A percentile compares a stretch with the other conserved stretches of the same genome.
phyloP scores from a whole-genome alignment of 1,140 invertebrate species.

The Pseudobourletiella spinata region DNA sequence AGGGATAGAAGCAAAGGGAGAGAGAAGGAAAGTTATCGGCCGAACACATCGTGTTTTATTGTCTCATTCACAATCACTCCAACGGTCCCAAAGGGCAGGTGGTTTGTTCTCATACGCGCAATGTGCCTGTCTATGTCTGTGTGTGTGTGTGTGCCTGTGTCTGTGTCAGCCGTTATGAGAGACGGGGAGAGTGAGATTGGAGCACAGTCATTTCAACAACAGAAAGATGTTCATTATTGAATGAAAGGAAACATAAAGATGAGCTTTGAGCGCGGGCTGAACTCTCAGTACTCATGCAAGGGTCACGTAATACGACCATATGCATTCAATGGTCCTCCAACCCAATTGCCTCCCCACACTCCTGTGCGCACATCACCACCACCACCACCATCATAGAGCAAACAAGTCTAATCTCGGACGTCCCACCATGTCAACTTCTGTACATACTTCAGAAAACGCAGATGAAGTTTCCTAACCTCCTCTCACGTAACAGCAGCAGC shows the following conservation, averaged over 20 bases:
- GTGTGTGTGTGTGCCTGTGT: not conserved
- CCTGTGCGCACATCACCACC: too few relatives aligned
- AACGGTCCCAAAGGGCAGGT: not conserved
- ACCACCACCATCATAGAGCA: too few relatives aligned
- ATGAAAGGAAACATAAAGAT: not conserved
- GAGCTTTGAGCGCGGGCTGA: not conserved
- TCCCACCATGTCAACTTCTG: too few relatives aligned
- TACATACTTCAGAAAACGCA: too few relatives aligned
- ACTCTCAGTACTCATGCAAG: not conserved
- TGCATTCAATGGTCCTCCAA: not conserved
- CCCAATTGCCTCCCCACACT: too few relatives aligned
- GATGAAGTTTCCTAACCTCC: too few relatives aligned
- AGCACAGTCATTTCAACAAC: slow-evolving; percentile 1
- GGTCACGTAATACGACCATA: not conserved
- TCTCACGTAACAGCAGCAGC: too few relatives aligned
- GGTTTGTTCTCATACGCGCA: not conserved
- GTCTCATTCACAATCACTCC: not conserved
- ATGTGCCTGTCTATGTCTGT: not conserved
- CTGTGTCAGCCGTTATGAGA: not conserved
- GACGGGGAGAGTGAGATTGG: not conserved
- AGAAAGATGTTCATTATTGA: slow-evolving; percentile 1
- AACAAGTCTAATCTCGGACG: not conserved
- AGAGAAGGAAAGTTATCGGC: not conserved
- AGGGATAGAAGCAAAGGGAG: too few relatives aligned
- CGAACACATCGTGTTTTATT: not conserved